Percentiles rank a stretch among this genome's conserved stretches.
These are phyloP conservation scores for Lepilemur ruficaudatus DNA, from an alignment of 2,797 vertebrate species.

Conservation along the genomic window DNA sequence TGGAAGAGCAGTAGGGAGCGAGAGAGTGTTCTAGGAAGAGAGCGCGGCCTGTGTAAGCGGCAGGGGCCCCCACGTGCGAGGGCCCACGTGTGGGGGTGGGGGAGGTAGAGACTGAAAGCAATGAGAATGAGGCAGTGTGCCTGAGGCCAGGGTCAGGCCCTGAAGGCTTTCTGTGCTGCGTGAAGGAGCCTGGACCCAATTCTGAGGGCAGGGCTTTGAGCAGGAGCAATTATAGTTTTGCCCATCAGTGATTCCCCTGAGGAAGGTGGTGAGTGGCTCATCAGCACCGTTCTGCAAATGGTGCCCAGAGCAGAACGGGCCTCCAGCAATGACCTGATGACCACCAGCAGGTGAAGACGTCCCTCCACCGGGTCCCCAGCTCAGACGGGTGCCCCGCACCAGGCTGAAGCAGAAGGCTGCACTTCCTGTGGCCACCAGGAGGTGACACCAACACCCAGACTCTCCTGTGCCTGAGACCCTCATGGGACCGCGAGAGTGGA, in stretches of 20 bases:
- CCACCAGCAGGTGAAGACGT: neutral
- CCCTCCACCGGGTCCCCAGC: neutral
- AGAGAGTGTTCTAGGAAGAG: neutral
- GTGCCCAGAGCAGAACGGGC: neutral
- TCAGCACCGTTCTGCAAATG: neutral
- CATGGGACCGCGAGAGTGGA: neutral
- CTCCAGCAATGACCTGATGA: neutral
- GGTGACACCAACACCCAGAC: constrained; percentile 49
- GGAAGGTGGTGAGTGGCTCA: neutral
- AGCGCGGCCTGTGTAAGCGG: neutral
- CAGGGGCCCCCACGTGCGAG: accelerated
- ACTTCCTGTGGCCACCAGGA: constrained; percentile 23
- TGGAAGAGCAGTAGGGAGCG: neutral
- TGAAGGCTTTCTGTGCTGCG: neutral
- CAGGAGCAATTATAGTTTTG: neutral
- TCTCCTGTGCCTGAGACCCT: neutral
- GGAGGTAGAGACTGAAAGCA: neutral
- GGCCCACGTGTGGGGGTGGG: neutral
- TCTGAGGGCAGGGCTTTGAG: neutral
- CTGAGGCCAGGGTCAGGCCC: neutral
- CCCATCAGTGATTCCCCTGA: neutral
- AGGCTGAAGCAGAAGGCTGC: neutral
- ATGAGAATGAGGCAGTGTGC: neutral
- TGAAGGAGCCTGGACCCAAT: neutral
- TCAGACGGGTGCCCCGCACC: accelerated